phyloP scores from a whole-genome alignment of 2,797 vertebrate genomes.

The Liasis olivaceus region DNA sequence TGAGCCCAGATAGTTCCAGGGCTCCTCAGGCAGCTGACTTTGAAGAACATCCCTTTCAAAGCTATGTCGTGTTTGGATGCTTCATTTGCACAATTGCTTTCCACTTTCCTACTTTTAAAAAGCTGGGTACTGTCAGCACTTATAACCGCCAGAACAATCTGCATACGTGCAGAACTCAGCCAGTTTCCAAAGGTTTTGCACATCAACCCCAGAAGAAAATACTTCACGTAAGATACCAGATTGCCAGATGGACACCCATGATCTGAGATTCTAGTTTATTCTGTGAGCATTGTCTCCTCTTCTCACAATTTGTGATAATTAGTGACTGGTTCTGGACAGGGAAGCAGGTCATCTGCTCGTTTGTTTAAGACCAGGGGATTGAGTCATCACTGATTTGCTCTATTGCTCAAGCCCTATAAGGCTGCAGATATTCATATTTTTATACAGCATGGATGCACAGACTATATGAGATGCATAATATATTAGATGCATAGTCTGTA shows the following conservation, averaged over 20 bases:
- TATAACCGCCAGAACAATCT: rapidly evolving
- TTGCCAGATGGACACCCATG: background rate
- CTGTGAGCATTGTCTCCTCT: background rate
- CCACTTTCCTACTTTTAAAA: rapidly evolving
- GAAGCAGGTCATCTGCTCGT: background rate
- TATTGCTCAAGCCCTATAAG: background rate
- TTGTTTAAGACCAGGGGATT: background rate
- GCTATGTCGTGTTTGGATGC: background rate
- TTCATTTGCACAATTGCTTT: background rate
- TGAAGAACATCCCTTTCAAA: background rate
- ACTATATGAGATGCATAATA: background rate
- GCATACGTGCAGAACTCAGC: background rate
- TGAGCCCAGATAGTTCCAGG: background rate
- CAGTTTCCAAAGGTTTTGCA: background rate
- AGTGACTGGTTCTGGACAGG: background rate
- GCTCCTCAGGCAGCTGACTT: slow-evolving; percentile 27
- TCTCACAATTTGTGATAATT: background rate
- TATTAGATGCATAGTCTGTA: background rate
- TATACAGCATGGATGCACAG: background rate
- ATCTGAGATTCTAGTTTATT: background rate
- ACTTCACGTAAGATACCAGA: background rate
- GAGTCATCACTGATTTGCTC: background rate
- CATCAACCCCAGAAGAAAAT: background rate
- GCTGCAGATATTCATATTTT: background rate
- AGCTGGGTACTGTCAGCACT: slow-evolving; percentile 27